Percentiles rank a stretch among this genome's conserved stretches.
Conservation (phyloP, 1,140 invertebrate species). For the Dreissena rostriformis region DNA sequence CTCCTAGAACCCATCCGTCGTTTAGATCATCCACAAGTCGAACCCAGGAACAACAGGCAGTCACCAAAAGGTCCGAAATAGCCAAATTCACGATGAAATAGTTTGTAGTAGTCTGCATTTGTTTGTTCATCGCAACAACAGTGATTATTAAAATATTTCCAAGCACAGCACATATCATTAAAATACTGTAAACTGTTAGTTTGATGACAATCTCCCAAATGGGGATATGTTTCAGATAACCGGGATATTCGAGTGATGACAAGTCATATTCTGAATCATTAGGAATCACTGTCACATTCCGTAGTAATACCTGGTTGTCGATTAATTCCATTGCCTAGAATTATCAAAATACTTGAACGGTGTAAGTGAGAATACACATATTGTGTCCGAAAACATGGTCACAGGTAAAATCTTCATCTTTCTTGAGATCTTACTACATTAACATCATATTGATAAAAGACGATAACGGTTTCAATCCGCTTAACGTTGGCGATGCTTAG, state of each 20-base stretch:
- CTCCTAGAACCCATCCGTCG: constrained; percentile 78
- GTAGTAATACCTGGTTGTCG: too few relatives aligned
- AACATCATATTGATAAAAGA: too few relatives aligned
- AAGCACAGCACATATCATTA: constrained; percentile 87
- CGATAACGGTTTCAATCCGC: too few relatives aligned
- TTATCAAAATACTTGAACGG: too few relatives aligned
- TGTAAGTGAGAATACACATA: too few relatives aligned
- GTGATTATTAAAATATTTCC: constrained; percentile 94
- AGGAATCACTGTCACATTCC: too few relatives aligned
- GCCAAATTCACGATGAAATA: constrained; percentile 96
- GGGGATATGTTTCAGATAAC: constrained; percentile 6
- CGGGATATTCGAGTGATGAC: neutral
- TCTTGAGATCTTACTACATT: too few relatives aligned
- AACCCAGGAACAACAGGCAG: constrained; percentile 88
- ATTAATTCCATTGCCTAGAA: too few relatives aligned
- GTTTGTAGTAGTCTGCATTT: constrained; percentile 95
- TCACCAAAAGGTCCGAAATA: constrained; percentile 94
- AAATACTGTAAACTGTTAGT: constrained; percentile 14
- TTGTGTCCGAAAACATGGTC: too few relatives aligned
- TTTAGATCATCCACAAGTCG: constrained; percentile 79
- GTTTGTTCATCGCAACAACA: constrained; percentile 91
- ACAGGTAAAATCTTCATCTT: too few relatives aligned
- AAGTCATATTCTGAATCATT: too few relatives aligned
- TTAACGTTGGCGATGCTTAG: too few relatives aligned
- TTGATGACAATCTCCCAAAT: constrained; percentile 42